Base-by-base conservation (phyloP, 2,888 invertebrate species). In the Aspidiotus destructor region DNA sequence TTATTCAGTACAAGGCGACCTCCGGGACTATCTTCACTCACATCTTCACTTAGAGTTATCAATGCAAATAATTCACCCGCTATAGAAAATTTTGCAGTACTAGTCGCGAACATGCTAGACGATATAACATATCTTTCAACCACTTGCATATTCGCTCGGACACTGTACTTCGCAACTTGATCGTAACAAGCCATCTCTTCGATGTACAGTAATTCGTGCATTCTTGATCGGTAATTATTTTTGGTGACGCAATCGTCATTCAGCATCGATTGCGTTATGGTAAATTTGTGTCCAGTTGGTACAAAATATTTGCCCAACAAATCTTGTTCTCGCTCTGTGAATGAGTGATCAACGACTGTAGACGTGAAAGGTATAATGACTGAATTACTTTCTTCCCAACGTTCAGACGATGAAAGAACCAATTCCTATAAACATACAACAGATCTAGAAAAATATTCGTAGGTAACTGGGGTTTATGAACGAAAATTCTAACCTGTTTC, bases 11-110 rank as follows among this genome's bases (percentile, higher is more conserved):
- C 86, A 13, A 91, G 79, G 41, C 89, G 81, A 0, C 91, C 91
- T 61, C 88, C 87, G 11, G 87, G 85, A 5, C 89, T 88, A 75
- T 91, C 91, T 76, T 90, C 90, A 0, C 88, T 88, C 57, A 91
- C 80, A 74, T 87, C 86, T 74, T 86, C 85, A 40, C 85, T 84
- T 54, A 89, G 77, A 64, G 82, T 82, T 78, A 89, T 82, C 70
- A 86, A 80, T 8, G 87, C 89, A 78, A 88, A 89, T 42, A 90
- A 78, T 77, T 89, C 89, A 15, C 88, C 88, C 17, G 84, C 82
- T 73, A 84, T 82, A 0, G 88, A 85, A 77, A 87, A 89, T 77
- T 89, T 89, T 8, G 87, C 86, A 0, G 86, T 85, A 68, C 85
- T 85, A 3, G 85, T 83, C 1, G 84, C 84, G 77, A 84, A 84